Evolutionary conservation across 2,113 vertebrate species (phyloP).

Genomic region (Tragelaphus buxtoni): DNA sequence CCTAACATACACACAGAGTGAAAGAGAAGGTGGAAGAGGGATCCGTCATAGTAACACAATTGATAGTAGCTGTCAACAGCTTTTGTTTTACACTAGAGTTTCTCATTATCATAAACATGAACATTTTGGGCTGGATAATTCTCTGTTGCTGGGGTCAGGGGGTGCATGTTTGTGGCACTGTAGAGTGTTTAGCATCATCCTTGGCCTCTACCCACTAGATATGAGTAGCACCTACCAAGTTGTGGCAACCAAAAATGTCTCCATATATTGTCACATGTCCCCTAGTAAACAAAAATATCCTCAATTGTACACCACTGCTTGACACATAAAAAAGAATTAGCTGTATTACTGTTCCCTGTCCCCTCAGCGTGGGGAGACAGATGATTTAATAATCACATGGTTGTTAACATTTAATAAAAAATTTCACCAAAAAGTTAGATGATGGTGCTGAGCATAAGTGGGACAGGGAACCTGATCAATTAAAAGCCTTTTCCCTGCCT

Average conservation of each 20-base stretch:
- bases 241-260: neutral
- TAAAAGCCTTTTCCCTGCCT: neutral
- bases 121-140: neutral
- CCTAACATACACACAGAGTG: neutral
- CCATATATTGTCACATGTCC: neutral
- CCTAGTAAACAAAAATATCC: neutral
- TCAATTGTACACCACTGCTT: neutral
- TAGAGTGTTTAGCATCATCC: neutral
- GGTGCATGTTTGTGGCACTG: neutral
- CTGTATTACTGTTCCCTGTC: neutral
- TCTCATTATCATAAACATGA: neutral
- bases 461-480: neutral
- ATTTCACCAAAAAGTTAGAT: neutral
- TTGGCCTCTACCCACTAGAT: neutral
- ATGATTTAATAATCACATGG: neutral
- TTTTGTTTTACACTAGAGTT: neutral
- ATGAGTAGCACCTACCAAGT: neutral
- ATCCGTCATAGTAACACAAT: neutral
- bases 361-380: neutral
- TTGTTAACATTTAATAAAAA: neutral
- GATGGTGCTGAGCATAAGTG: neutral
- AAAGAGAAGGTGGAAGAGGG: neutral
- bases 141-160: neutral
- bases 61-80: no score
- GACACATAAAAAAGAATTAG: neutral